phyloP scores from a whole-genome alignment of 1,140 invertebrate genomes.

The Macrobrachium rosenbergii region DNA sequence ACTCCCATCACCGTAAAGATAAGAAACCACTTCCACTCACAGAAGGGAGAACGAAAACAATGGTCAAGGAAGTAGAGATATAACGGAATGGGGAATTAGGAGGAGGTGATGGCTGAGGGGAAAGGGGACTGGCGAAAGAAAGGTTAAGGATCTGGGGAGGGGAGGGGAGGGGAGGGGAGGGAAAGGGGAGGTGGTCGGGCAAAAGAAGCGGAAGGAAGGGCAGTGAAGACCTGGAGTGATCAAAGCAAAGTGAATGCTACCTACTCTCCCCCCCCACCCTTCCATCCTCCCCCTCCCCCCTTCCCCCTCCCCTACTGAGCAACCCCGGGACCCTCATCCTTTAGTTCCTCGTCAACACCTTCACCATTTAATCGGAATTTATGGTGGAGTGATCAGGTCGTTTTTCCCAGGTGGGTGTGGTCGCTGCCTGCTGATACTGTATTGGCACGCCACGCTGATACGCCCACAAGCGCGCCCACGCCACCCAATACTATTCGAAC shows the following conservation, averaged over 20 bases:
- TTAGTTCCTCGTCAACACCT: slow-evolving; percentile 47
- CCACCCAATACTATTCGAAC: neutral
- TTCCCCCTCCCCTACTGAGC: no score
- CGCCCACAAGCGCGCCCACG: neutral
- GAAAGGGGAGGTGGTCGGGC: slow-evolving; percentile 2
- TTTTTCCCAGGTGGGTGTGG: slow-evolving; percentile 54
- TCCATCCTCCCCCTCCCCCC: neutral
- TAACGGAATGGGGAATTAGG: neutral
- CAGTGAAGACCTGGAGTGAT: neutral
- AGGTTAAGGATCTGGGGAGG: neutral
- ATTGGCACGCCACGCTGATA: slow-evolving; percentile 43
- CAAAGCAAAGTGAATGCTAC: no score
- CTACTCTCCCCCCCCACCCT: no score
- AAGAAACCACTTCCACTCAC: neutral
- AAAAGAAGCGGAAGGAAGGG: neutral
- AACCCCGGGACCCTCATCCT: no score
- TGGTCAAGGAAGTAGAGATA: no score
- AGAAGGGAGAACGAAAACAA: slow-evolving; percentile 1
- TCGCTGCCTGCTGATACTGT: slow-evolving; percentile 35
- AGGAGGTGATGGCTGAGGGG: neutral
- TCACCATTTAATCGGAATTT: slow-evolving; percentile 50
- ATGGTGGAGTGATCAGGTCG: slow-evolving; percentile 55
- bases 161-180: neutral
- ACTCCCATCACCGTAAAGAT: no score
- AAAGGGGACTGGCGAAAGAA: neutral